A percentile compares a stretch with the other conserved stretches of the same genome.
Evolutionary conservation across 2,113 vertebrate genomes (phyloP).

Genomic region (Pelobates fuscus): DNA sequence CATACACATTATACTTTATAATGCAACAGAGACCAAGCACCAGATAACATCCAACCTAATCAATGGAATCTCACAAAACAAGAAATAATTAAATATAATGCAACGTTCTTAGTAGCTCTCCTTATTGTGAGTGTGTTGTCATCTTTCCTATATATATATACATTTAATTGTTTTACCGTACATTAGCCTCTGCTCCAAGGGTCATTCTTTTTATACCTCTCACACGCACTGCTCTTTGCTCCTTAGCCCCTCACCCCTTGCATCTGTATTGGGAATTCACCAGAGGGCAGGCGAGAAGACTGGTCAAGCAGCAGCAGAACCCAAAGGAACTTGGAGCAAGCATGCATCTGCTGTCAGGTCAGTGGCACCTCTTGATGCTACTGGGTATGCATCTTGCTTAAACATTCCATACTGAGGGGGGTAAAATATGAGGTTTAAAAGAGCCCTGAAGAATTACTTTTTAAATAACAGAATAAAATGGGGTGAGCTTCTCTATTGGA

Average conservation of each 20-base stretch:
- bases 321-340: background rate
- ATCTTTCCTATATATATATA: background rate
- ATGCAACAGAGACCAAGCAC: too few relatives aligned
- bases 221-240: background rate
- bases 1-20: too few relatives aligned
- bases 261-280: slow-evolving; percentile 1
- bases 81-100: too few relatives aligned
- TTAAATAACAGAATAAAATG: too few relatives aligned
- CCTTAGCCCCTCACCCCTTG: background rate
- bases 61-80: too few relatives aligned
- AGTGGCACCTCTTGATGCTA: background rate
- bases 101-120: too few relatives aligned
- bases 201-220: background rate
- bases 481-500: too few relatives aligned
- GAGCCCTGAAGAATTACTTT: too few relatives aligned
- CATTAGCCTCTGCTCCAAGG: background rate
- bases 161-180: background rate
- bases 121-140: too few relatives aligned
- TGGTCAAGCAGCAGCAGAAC: background rate
- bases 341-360: background rate
- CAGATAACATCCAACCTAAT: too few relatives aligned
- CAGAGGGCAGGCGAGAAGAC: background rate
- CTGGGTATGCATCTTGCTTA: background rate
- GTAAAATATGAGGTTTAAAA: too few relatives aligned
- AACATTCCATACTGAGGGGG: background rate